Evolutionary conservation across 2,113 vertebrate genomes (phyloP), one percentile per base, ranked within the genome.

Genomic region (Acrocephalus kingi): DNA sequence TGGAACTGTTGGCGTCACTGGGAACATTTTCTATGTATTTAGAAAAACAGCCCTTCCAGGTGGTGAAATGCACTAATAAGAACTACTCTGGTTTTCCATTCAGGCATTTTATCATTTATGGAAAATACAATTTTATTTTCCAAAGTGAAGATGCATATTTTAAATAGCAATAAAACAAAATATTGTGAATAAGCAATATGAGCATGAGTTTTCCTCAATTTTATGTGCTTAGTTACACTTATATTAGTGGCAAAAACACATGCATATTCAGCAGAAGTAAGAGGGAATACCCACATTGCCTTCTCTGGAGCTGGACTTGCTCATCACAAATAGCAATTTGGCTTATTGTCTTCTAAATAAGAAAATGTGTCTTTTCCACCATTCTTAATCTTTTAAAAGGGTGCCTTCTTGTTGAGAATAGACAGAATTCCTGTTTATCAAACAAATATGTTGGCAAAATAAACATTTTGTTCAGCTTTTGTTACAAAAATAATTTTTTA

Each of bases 211-310:
- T 86, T 58, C 9, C 1, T 79, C 28, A 62, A 28, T 15, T 30
- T 19, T 27, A 23, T 6, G 17, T 5, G 39, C 35, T 56, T 20
- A 56, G 4, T 84, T 71, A 71, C 41, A 35, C 21, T 72, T 37
- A 24, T 58, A 66, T 13, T 30, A 27, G 11, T 58, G 24, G 9
- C 15, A 79, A 67, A 14, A 33, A 4, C 2, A 25, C 3, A 22
- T 31, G 3, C 7, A 7, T 62, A 19, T 85, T 61, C 61, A 43
- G 30, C 39, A 76, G 68, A 54, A 73, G 7, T 59, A 64, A 52
- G 3, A 1, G 4, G 2, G 7, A 82, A 61, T 10, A 74, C 4
- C 2, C 35, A 51, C 2, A 2, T 18, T 81, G 3, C 19, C 10
- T 59, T 84, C 28, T 55, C 17, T 73, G 39, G 33, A 89, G 13